phyloP scores from a whole-genome alignment of 1,140 invertebrate genomes.

The Meteorus sp. region DNA sequence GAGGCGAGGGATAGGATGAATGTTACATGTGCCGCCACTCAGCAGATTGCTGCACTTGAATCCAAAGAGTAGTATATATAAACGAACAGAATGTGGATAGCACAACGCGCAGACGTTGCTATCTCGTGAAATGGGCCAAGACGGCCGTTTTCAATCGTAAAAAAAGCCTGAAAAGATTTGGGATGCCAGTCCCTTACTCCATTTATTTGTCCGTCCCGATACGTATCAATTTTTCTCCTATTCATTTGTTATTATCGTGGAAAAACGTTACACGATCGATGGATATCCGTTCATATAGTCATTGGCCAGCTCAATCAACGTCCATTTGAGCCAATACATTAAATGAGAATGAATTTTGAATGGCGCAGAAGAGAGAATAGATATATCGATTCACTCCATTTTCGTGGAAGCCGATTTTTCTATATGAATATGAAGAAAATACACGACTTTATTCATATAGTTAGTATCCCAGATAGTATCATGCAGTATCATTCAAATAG shows the following conservation, averaged over 20 bases:
- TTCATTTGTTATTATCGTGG: neutral
- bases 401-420: no score
- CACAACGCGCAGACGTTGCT: slow-evolving; percentile 14
- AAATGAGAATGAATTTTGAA: slow-evolving; percentile 8
- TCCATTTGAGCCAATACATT: slow-evolving; percentile 21
- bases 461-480: no score
- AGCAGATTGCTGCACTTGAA: slow-evolving; percentile 47
- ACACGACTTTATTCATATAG: no score
- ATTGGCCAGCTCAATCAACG: slow-evolving; percentile 25
- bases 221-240: slow-evolving; percentile 1
- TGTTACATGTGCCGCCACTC: slow-evolving; percentile 46
- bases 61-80: slow-evolving; percentile 36
- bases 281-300: slow-evolving; percentile 14
- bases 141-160: slow-evolving; percentile 30
- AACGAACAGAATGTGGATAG: neutral
- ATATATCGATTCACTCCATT: no score
- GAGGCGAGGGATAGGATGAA: slow-evolving; percentile 31
- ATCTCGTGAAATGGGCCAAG: slow-evolving; percentile 12
- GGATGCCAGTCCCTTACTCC: no score
- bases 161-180: no score
- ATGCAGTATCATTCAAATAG: no score
- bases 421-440: no score
- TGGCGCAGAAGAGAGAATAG: neutral
- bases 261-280: slow-evolving; percentile 10
- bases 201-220: no score